phyloP scores from a whole-genome alignment of 2,113 vertebrate species.

The Pelecanus crispus region DNA sequence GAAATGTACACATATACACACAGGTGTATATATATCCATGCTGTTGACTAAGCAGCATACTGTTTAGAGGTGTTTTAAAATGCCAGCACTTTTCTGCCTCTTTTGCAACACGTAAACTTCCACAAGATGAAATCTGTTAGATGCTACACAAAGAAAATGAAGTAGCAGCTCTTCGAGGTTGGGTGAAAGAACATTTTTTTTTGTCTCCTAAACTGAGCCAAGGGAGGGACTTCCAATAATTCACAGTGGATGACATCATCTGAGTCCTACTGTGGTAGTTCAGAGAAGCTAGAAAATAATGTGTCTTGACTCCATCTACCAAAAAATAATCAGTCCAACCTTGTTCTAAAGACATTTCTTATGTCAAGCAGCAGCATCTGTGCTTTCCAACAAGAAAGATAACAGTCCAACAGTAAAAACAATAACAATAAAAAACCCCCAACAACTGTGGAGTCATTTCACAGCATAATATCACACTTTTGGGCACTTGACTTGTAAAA shows the following conservation, averaged over 20 bases:
- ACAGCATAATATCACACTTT: not conserved
- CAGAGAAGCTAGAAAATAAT: not conserved
- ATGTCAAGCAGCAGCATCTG: not conserved
- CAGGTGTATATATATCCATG: no score
- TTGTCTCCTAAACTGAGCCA: not conserved
- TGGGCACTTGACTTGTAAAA: not conserved
- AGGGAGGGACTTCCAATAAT: not conserved
- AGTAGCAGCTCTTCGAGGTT: not conserved
- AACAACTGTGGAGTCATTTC: not conserved
- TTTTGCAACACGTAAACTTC: conserved; percentile 19
- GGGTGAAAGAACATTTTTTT: conserved; percentile 13
- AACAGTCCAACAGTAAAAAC: not conserved
- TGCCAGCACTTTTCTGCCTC: not conserved
- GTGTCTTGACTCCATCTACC: not conserved
- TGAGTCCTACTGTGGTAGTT: not conserved
- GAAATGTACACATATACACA: not conserved
- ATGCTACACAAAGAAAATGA: conserved; percentile 9
- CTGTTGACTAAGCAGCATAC: not conserved
- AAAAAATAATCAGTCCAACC: not conserved
- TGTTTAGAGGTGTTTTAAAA: not conserved
- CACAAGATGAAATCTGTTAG: conserved; percentile 25
- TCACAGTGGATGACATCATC: not conserved
- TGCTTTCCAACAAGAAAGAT: not conserved
- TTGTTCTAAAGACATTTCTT: not conserved
- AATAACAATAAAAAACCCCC: not conserved